Base-by-base conservation (phyloP, 1,140 invertebrate species). In the Mylabris phalerata region DNA sequence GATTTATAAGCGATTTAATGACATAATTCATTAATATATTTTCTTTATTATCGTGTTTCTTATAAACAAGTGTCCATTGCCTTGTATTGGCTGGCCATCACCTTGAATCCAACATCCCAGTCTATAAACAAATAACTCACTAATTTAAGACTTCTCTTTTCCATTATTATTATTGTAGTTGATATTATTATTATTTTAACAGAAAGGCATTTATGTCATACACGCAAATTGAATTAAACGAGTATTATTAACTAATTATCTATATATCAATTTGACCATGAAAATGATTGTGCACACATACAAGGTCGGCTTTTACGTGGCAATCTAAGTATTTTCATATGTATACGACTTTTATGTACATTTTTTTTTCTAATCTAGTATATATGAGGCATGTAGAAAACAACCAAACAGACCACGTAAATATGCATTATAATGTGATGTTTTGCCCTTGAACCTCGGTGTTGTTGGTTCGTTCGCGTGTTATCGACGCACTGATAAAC, bases 241-340 rank as follows among this genome's bases (percentile, higher is more conserved):
- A 57, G 50, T 61, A 57, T 57, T 52, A 61, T 61, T 61, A 61
- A 61, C 55, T 57, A 61, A 61, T 61, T 61, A 61, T 50, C 46
- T 57, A 46, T 61, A 32, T 19, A 61, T 61, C 55, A 61, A 38
- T 61, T 61, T 57, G 60, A 52, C 60, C 60, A 57, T 61, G 60
- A 61, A 61, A 58, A 57, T 48, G 48, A 48, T 51, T 59, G 39
- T 46, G 48, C 43, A 46, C 40, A n/a, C 40, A 13, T 13, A 32
- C 32, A 32, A 32, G 32, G 32, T 32, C 32, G 32, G 4, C 4
- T 5, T 32, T 32, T 32, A 32, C 32, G 32, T 32, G 32, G 32
- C 7, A 19, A 32, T 32, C 32, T 7, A 32, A 32, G 4, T 32
- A 32, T 32, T 32, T 32, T 32, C 7, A 32, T 19, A 19, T 19